These are phyloP conservation scores for Cetonia aurata DNA, from an alignment of 2,888 invertebrate genomes.

Conservation along the genomic window DNA sequence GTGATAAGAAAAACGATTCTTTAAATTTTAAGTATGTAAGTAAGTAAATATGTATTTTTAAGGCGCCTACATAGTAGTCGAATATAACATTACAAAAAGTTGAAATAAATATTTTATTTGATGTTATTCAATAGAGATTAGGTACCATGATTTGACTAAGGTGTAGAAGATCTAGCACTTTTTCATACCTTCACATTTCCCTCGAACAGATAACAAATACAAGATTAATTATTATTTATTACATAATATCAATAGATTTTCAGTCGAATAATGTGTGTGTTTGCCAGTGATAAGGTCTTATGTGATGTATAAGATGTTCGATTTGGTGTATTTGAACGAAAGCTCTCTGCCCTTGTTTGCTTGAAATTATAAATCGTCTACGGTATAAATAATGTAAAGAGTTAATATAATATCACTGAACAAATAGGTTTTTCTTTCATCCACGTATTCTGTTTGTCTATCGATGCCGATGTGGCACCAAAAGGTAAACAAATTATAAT, in stretches of 20 bases:
- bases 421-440: constrained; percentile 34
- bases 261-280: constrained; percentile 26
- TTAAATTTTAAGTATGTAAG: too few species aligned
- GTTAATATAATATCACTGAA: constrained; percentile 33
- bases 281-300: constrained; percentile 25
- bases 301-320: constrained; percentile 4
- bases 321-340: constrained; percentile 28
- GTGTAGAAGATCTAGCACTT: constrained; percentile 24
- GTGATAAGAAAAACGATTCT: too few species aligned
- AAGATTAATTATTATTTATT: constrained; percentile 41
- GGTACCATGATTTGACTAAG: neutral
- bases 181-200: constrained; percentile 24
- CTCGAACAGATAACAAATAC: constrained; percentile 35
- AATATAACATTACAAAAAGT: too few species aligned
- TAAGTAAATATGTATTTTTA: too few species aligned
- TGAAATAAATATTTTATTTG: constrained; percentile 29
- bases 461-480: constrained; percentile 33
- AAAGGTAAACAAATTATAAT: constrained; percentile 37
- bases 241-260: constrained; percentile 32
- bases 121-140: constrained; percentile 19
- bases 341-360: constrained; percentile 23
- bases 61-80: too few species aligned
- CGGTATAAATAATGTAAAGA: constrained; percentile 32
- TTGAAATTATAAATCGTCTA: constrained; percentile 27
- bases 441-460: constrained; percentile 24